Base-by-base conservation (phyloP, 2,888 invertebrate genomes). In the Atethmia centrago region DNA sequence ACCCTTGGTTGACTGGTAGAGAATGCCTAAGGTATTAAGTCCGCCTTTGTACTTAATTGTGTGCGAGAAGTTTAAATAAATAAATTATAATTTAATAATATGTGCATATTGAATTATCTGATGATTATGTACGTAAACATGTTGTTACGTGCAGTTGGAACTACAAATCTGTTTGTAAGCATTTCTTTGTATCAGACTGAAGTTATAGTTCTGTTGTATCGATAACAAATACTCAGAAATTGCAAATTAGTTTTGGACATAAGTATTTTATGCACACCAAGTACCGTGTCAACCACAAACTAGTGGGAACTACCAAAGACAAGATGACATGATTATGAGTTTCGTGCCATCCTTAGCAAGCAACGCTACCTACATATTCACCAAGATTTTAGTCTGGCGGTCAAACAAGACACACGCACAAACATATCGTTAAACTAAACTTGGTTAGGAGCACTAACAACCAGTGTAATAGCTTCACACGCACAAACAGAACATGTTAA, bases 121-220 rank as follows among this genome's bases (percentile, higher is more conserved):
- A 45, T 69, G 42, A 66, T 70, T 70, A 66, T 64, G 45, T 55
- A 49, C 31, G 73, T 77, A 65, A 77, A 77, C 82, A 77, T 69
- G 61, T 65, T 71, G 40, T 67, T 80, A 64, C 51, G 68, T 45
- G 21, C 68, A 31, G 47, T 70, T 55, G 31, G 25, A 16, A 53
- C 53, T 63, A 65, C 58, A 25, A 71, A 75, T 79, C 55, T 71
- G 63, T 77, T 64, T 67, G 62, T 21, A 51, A 64, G 61, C n/a
- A 56, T 55, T 80, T 76, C 63, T 80, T 61, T 45, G 31, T 75
- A 80, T 80, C 80, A 28, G 5, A 28, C 8, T 14, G 36, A 49
- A 80, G 55, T 31, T 58, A 79, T 47, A 63, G 25, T 62, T 63
- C 40, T 47, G 28, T 8, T 40, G 16, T 16, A 61, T 47, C 77